phyloP scores from a whole-genome alignment of 2,888 invertebrate species.

The Pherbina coryleti region DNA sequence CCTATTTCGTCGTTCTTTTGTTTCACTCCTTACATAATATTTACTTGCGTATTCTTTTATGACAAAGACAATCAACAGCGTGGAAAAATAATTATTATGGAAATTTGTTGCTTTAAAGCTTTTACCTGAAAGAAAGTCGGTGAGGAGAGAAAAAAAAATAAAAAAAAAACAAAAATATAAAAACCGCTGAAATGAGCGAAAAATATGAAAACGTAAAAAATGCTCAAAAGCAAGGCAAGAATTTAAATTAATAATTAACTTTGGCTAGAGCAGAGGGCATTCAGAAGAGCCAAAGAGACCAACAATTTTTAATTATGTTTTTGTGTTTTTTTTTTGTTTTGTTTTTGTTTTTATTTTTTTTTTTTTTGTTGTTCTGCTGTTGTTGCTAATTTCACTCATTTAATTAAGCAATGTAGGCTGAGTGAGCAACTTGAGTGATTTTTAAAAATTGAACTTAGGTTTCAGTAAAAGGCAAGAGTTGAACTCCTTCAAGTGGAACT shows the following conservation, averaged over 20 bases:
- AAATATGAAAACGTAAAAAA: neutral
- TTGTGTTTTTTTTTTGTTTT: too few species aligned
- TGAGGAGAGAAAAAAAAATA: neutral
- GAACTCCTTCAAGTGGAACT: too few species aligned
- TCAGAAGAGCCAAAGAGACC: neutral
- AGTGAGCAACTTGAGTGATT: too few species aligned
- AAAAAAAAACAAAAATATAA: neutral
- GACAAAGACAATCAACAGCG: neutral
- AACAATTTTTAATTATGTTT: too few species aligned
- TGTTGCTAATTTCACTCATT: neutral
- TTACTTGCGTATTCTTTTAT: neutral
- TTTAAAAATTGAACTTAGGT: too few species aligned
- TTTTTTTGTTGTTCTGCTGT: neutral
- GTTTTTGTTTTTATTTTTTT: too few species aligned
- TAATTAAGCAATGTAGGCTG: too few species aligned
- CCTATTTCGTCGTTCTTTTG: neutral
- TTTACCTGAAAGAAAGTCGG: neutral
- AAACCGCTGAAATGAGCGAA: neutral
- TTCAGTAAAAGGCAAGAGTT: too few species aligned
- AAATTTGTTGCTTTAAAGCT: neutral
- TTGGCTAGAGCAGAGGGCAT: neutral
- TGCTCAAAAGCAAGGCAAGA: conserved; percentile 1
- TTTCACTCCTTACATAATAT: neutral
- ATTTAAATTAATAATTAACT: conserved; percentile 7
- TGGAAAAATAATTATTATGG: conserved; percentile 33